These are phyloP conservation scores for Hirtodrosophila histrioides DNA, from an alignment of 2,888 invertebrate genomes.

Conservation along the genomic window DNA sequence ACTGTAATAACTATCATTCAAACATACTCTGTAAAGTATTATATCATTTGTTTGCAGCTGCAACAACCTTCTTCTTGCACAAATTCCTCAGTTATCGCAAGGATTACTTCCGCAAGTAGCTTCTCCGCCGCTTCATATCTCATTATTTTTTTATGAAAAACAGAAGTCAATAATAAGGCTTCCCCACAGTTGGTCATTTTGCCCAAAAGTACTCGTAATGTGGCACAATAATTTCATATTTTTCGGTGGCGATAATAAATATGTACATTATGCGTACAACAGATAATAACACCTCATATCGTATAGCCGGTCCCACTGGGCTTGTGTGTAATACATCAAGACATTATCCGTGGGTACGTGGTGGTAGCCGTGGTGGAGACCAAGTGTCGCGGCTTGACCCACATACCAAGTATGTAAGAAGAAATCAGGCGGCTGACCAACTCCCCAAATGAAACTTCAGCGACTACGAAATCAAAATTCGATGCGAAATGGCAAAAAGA, in stretches of 20 bases:
- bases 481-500: constrained; percentile 64
- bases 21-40: background rate
- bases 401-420: constrained; percentile 59
- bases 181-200: constrained; percentile 34
- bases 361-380: constrained; percentile 29
- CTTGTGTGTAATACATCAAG: constrained; percentile 56
- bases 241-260: constrained; percentile 54
- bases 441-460: constrained; percentile 69
- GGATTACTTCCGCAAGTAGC: constrained; percentile 5
- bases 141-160: background rate
- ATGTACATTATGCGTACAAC: constrained; percentile 30
- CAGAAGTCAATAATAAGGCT: constrained; percentile 32
- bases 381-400: constrained; percentile 73
- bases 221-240: constrained; percentile 58
- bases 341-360: constrained; percentile 56
- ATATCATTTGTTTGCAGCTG: constrained; percentile 7
- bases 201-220: constrained; percentile 41
- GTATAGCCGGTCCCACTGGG: constrained; percentile 39
- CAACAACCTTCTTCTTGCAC: background rate
- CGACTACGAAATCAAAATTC: constrained; percentile 45
- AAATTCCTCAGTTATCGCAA: constrained; percentile 9
- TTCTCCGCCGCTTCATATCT: background rate
- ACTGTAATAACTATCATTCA: too few relatives aligned
- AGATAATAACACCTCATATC: constrained; percentile 64
- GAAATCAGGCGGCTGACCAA: constrained; percentile 41